phyloP scores from a whole-genome alignment of 2,888 invertebrate genomes.

The Nemurella pictetii region DNA sequence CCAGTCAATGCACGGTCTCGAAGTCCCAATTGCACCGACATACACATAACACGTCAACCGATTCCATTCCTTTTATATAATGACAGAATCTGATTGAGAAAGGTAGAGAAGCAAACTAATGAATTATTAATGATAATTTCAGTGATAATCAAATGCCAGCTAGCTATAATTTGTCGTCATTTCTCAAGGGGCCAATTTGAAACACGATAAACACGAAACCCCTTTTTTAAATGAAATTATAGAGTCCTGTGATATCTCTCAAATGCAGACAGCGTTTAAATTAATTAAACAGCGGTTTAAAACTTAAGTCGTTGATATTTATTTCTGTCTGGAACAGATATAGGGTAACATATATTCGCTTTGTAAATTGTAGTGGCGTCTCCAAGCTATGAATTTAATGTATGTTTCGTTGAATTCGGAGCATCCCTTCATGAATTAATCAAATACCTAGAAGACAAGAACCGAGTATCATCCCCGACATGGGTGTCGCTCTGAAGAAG shows the following conservation, averaged over 20 bases:
- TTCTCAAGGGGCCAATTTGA: slow-evolving; percentile 14
- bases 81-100: background rate
- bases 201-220: slow-evolving; percentile 15
- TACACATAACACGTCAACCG: background rate
- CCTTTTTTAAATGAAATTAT: slow-evolving; percentile 19
- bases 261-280: background rate
- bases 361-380: background rate
- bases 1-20: background rate
- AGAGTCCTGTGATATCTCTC: background rate
- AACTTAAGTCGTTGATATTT: background rate
- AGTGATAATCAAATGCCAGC: slow-evolving; percentile 15
- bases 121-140: slow-evolving; percentile 24
- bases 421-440: background rate
- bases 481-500: background rate
- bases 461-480: background rate
- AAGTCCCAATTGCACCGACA: background rate
- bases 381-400: background rate
- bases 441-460: background rate
- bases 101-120: background rate
- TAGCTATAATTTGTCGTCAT: slow-evolving; percentile 22
- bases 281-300: background rate
- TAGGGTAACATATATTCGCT: background rate
- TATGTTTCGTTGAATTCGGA: background rate
- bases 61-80: background rate
- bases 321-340: background rate